Evolutionary conservation across 2,797 vertebrate genomes (phyloP).

Genomic region (Darevskia nairensis): DNA sequence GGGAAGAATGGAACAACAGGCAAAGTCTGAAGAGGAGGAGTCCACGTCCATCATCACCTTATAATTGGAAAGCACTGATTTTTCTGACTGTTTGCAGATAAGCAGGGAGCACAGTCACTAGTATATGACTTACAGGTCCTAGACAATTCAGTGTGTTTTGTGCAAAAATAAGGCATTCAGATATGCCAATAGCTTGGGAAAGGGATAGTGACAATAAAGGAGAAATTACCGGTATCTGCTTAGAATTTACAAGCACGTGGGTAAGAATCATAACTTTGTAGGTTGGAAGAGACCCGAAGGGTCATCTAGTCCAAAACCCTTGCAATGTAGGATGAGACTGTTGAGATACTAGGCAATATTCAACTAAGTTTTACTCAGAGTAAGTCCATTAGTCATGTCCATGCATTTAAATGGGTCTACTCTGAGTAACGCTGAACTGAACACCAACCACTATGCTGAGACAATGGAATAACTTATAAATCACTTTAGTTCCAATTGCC

Average conservation of each 20-base stretch:
- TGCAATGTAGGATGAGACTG: too few relatives aligned
- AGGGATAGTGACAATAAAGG: neutral
- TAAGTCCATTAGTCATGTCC: too few relatives aligned
- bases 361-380: too few relatives aligned
- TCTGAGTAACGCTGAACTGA: too few relatives aligned
- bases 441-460: neutral
- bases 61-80: neutral
- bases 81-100: neutral
- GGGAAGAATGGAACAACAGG: neutral
- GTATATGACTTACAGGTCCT: too few relatives aligned
- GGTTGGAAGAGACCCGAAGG: too few relatives aligned
- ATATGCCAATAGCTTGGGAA: neutral
- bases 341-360: too few relatives aligned
- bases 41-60: neutral
- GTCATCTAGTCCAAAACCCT: too few relatives aligned
- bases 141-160: neutral
- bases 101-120: neutral
- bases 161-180: neutral
- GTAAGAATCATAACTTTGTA: neutral
- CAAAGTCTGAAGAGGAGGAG: neutral
- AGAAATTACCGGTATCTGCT: neutral
- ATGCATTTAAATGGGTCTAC: too few relatives aligned
- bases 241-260: neutral
- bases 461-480: neutral
- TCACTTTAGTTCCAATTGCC: neutral